Conservation (phyloP, 2,113 vertebrate species). For the Stictonetta naevosa region DNA sequence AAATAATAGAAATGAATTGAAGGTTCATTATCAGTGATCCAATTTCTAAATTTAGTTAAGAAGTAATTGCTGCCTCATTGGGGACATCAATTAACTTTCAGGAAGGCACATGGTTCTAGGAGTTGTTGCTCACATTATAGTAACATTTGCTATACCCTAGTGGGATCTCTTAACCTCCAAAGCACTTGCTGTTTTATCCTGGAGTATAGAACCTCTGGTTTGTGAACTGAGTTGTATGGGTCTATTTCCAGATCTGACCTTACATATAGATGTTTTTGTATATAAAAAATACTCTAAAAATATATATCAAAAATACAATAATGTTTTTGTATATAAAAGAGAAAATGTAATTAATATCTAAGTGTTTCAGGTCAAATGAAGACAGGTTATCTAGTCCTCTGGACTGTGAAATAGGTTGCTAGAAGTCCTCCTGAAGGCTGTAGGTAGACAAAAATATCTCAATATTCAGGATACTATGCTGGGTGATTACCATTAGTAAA, state of each 20-base stretch:
- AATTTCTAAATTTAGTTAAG: neutral
- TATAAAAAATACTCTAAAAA: neutral
- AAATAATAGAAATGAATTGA: neutral
- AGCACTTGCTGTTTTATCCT: neutral
- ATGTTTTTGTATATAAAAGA: neutral
- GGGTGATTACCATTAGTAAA: neutral
- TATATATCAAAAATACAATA: neutral
- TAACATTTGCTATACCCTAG: neutral
- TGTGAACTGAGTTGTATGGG: neutral
- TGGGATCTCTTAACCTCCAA: neutral
- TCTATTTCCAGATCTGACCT: neutral
- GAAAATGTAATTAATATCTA: neutral
- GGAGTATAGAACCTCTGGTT: neutral
- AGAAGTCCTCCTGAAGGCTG: neutral
- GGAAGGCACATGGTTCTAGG: neutral
- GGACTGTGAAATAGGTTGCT: neutral
- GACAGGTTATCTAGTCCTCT: neutral
- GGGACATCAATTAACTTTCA: neutral
- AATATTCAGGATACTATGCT: neutral
- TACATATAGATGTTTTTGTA: neutral
- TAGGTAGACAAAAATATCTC: neutral
- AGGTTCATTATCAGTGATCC: neutral
- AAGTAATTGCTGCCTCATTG: neutral
- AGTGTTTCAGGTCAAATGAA: neutral
- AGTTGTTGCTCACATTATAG: neutral